A percentile compares a stretch with the other conserved stretches of the same genome.
Evolutionary conservation across 2,113 vertebrate genomes (phyloP).

Genomic region (Chaetops frenatus): DNA sequence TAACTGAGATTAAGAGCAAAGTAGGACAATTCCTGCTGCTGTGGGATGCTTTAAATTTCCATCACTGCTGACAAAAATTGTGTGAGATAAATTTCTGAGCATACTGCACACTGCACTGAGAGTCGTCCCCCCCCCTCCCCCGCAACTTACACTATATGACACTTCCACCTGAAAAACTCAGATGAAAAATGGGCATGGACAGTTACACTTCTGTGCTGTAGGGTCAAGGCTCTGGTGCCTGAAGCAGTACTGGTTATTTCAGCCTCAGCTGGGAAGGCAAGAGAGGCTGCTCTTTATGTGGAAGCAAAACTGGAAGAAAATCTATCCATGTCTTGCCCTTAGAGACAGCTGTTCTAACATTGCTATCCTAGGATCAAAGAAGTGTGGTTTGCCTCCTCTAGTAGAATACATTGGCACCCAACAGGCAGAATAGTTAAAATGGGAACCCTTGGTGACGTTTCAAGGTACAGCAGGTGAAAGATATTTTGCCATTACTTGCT

Average conservation of each 20-base stretch:
- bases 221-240: neutral
- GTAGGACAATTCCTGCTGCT: neutral
- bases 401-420: accelerated
- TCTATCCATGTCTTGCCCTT: neutral
- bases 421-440: neutral
- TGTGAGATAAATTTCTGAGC: neutral
- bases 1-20: neutral
- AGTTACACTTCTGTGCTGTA: neutral
- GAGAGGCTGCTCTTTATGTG: neutral
- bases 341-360: neutral
- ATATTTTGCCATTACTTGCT: neutral
- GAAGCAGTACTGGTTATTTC: neutral
- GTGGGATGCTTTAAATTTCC: neutral
- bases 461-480: neutral
- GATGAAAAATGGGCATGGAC: neutral
- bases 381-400: neutral
- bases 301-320: neutral
- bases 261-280: neutral
- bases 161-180: neutral
- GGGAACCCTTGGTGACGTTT: neutral
- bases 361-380: neutral
- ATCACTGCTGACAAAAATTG: neutral
- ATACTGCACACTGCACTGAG: neutral
- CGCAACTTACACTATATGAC: accelerated
- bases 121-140: accelerated